Evolutionary conservation across 2,113 vertebrate genomes (phyloP).

Genomic region (Phyllostomus discolor): DNA sequence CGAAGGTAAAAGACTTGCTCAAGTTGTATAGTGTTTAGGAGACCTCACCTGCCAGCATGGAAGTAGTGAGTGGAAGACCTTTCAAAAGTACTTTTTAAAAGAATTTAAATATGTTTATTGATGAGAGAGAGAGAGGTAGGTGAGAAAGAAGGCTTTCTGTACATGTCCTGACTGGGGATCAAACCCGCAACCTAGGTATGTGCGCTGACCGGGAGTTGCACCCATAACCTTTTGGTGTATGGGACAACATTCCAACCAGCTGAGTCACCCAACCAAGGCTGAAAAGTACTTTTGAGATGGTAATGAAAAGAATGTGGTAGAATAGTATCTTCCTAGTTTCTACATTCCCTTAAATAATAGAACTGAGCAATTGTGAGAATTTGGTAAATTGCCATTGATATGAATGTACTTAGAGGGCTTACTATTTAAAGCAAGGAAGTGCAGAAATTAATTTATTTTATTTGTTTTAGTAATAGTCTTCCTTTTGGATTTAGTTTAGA

Average conservation of each 20-base stretch:
- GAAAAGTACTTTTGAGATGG: not conserved
- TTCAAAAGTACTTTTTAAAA: not conserved
- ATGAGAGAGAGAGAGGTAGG: no score
- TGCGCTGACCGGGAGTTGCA: no score
- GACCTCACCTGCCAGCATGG: not conserved
- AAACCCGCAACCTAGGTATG: no score
- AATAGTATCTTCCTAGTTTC: not conserved
- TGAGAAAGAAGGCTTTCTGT: no score
- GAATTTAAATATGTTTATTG: no score
- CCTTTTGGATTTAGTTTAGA: not conserved
- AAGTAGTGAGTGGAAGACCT: not conserved
- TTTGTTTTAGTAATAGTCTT: not conserved
- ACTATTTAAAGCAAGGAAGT: not conserved
- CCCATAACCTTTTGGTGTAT: no score
- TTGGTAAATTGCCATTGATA: not conserved
- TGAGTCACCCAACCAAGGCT: no score
- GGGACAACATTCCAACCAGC: no score
- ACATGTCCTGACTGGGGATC: no score
- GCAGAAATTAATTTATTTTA: not conserved
- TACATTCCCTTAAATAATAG: not conserved
- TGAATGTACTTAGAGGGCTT: not conserved
- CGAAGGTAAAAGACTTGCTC: not conserved
- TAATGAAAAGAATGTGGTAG: not conserved
- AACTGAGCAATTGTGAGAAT: not conserved
- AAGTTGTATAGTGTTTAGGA: not conserved